Conservation (phyloP, 2,888 invertebrate genomes). For the Rhagium mordax region DNA sequence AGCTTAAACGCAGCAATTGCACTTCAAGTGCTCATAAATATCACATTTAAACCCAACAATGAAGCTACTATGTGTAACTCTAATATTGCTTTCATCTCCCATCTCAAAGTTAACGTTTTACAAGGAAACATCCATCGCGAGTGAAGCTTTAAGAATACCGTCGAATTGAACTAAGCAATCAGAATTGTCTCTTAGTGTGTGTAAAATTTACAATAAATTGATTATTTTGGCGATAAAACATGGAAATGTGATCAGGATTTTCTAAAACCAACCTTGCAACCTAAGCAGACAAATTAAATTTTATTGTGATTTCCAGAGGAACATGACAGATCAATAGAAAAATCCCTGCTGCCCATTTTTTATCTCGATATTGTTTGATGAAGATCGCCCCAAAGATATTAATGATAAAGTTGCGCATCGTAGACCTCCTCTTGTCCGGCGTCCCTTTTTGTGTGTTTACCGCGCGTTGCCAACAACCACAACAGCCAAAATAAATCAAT, state of each 20-base stretch:
- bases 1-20: background rate
- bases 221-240: too few relatives aligned
- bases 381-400: background rate
- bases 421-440: background rate
- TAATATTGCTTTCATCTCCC: background rate
- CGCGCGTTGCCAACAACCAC: background rate
- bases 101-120: background rate
- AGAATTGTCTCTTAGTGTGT: too few relatives aligned
- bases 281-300: too few relatives aligned
- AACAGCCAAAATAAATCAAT: conserved; percentile 13
- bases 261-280: too few relatives aligned
- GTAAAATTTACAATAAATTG: too few relatives aligned
- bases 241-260: too few relatives aligned
- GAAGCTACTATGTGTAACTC: conserved; percentile 1
- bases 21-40: background rate
- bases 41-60: background rate
- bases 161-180: too few relatives aligned
- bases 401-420: background rate
- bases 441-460: conserved; percentile 5
- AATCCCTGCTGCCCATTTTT: background rate
- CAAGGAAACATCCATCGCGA: background rate
- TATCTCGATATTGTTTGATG: background rate
- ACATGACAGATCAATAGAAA: background rate
- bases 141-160: background rate
- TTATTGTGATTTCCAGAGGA: too few relatives aligned